Conservation (phyloP, 2,888 invertebrate genomes). For the Metellina segmentata region DNA sequence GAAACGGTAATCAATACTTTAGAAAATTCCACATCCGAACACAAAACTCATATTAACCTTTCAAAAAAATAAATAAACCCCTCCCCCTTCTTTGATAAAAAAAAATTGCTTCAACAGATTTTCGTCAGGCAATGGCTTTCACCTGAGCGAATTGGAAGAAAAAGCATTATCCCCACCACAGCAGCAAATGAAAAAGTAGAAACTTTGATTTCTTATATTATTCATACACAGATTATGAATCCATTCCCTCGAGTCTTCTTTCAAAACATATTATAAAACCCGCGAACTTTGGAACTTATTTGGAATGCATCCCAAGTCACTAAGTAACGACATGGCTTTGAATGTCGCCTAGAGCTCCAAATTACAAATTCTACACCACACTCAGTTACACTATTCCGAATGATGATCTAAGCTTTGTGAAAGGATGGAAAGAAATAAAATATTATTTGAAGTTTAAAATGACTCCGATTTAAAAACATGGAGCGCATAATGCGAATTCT, state of each 20-base stretch:
- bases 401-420: conserved; percentile 39
- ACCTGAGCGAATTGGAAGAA: not conserved
- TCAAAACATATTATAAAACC: conserved; percentile 29
- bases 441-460: conserved; percentile 39
- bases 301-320: conserved; percentile 36
- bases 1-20: too few species aligned
- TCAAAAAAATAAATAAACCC: too few species aligned
- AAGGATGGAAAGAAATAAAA: conserved; percentile 26
- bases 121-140: not conserved
- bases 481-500: conserved; percentile 7
- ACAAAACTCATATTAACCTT: too few species aligned
- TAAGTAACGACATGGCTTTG: conserved; percentile 43
- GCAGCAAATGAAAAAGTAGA: not conserved
- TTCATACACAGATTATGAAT: conserved; percentile 29
- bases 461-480: conserved; percentile 27
- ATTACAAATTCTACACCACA: conserved; percentile 55
- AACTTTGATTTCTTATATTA: conserved; percentile 25
- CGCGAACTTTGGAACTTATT: conserved; percentile 30
- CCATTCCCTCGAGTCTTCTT: not conserved
- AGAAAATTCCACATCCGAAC: too few species aligned
- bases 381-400: conserved; percentile 28
- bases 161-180: not conserved
- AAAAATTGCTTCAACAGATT: too few species aligned
- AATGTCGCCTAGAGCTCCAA: conserved; percentile 29
- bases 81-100: too few species aligned